Conservation (phyloP, 2,113 vertebrate species). For the Chloroceryle aenea region DNA sequence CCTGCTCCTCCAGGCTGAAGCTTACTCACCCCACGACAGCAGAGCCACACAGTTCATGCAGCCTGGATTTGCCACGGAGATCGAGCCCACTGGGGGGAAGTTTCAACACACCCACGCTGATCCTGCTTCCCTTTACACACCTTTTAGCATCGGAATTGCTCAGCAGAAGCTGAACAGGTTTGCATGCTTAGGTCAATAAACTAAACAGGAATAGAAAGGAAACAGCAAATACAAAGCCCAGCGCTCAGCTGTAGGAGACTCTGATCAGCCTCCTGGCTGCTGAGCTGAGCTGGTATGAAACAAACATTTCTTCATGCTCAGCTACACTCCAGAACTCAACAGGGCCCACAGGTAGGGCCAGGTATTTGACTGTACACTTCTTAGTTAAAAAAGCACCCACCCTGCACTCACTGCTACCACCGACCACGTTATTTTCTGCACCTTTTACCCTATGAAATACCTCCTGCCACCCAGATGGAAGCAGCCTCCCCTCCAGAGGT, state of each 20-base stretch:
- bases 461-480: background rate
- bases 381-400: background rate
- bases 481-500: background rate
- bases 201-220: background rate
- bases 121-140: background rate
- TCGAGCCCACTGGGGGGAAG: background rate
- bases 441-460: background rate
- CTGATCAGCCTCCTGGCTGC: background rate
- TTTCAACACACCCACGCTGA: rapidly evolving
- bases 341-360: background rate
- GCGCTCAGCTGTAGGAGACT: rapidly evolving
- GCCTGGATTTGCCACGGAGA: background rate
- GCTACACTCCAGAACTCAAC: background rate
- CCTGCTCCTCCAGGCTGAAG: background rate
- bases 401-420: background rate
- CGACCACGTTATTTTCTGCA: background rate
- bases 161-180: background rate
- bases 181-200: background rate
- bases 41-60: background rate
- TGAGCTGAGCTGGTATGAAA: rapidly evolving
- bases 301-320: background rate
- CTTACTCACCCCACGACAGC: background rate
- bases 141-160: rapidly evolving
- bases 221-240: background rate
- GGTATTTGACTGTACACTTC: background rate